A percentile compares a stretch with the other conserved stretches of the same genome.
Evolutionary conservation across 2,113 vertebrate species (phyloP).

Genomic region (Steatornis caripensis): DNA sequence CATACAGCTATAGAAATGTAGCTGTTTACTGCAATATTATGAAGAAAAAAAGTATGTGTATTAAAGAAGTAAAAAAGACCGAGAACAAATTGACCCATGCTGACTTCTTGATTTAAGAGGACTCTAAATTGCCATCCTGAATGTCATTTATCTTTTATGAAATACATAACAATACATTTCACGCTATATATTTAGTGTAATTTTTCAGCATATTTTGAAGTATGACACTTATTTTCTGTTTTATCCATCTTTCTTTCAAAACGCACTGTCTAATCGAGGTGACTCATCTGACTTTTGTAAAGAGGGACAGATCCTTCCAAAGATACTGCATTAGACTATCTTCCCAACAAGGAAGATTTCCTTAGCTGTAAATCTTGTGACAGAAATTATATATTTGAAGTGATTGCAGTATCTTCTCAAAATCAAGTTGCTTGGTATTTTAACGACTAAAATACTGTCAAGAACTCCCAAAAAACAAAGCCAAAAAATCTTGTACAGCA

Average conservation of each 20-base stretch:
- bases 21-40: neutral
- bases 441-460: neutral
- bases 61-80: neutral
- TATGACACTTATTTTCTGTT: neutral
- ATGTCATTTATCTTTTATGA: neutral
- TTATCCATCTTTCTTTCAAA: neutral
- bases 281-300: neutral
- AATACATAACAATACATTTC: neutral
- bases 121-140: neutral
- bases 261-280: neutral
- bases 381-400: neutral
- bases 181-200: neutral
- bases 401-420: neutral
- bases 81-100: neutral
- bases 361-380: neutral
- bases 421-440: neutral
- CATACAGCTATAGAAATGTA: neutral
- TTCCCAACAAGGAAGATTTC: neutral
- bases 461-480: neutral
- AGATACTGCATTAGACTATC: neutral
- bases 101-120: neutral
- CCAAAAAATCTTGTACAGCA: neutral
- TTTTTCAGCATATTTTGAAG: constrained; percentile 1
- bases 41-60: neutral
- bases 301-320: neutral